Conservation (phyloP, 2,113 vertebrate genomes). For the Syngnathus scovelli region DNA sequence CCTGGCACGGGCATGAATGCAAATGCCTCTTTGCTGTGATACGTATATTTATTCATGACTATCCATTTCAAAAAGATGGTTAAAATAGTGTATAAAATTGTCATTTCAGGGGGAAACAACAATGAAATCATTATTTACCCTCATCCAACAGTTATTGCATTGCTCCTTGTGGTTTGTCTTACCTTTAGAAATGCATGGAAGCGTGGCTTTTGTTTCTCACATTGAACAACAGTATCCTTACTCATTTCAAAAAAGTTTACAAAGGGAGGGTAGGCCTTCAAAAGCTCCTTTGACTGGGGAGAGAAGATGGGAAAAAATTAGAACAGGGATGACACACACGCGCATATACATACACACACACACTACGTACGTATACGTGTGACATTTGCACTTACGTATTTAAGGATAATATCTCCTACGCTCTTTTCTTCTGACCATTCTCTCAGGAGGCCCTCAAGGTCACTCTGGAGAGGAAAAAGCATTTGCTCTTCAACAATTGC, state of each 20-base stretch:
- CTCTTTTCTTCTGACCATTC: conserved; percentile 91
- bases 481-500: background rate
- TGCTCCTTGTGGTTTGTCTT: conserved; percentile 2
- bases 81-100: too few relatives aligned
- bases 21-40: too few relatives aligned
- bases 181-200: conserved; percentile 99
- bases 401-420: conserved; percentile 89
- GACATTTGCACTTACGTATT: conserved; percentile 81
- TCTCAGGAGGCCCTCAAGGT: conserved; percentile 88
- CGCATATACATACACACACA: too few relatives aligned
- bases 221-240: conserved; percentile 91
- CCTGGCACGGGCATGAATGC: too few relatives aligned
- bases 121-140: background rate
- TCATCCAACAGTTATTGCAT: background rate
- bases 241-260: conserved; percentile 99
- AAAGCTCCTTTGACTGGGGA: conserved; percentile 87
- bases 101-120: too few relatives aligned
- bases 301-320: conserved; percentile 7
- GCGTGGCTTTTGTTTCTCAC: conserved; percentile 93
- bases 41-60: too few relatives aligned
- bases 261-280: conserved; percentile 93
- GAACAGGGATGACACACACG: background rate
- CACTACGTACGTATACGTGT: background rate
- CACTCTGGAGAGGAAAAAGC: conserved; percentile 67
- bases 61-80: too few relatives aligned